Conservation (phyloP, 1,140 invertebrate genomes). For the fruit fly (Drosophila melanogaster) region Release_6_plus_ISO1_MT NT_033777.3:28046501-28047000, state of each 20-base stretch:
- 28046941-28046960: constrained; percentile 37
- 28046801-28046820: constrained; percentile 76
- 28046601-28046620: neutral
- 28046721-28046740: constrained; percentile 44
- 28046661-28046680: constrained; percentile 4
- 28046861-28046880: constrained; percentile 84
- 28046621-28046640: constrained; percentile 46
- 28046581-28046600: neutral
- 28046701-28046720: constrained; percentile 27
- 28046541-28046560: neutral
- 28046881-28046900: constrained; percentile 84
- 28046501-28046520: too few species aligned
- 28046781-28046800: constrained; percentile 68
- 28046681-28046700: constrained; percentile 47
- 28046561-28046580: neutral
- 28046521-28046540: too few species aligned
- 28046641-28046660: neutral
- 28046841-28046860: constrained; percentile 83
- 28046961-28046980: constrained; percentile 1
- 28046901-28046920: constrained; percentile 74
- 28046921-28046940: constrained; percentile 37
- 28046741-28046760: constrained; percentile 43
- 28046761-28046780: constrained; percentile 18
- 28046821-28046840: constrained; percentile 83
- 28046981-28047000: constrained; percentile 18